phyloP scores from a whole-genome alignment of 2,888 invertebrate genomes.

The Apamea crenata region DNA sequence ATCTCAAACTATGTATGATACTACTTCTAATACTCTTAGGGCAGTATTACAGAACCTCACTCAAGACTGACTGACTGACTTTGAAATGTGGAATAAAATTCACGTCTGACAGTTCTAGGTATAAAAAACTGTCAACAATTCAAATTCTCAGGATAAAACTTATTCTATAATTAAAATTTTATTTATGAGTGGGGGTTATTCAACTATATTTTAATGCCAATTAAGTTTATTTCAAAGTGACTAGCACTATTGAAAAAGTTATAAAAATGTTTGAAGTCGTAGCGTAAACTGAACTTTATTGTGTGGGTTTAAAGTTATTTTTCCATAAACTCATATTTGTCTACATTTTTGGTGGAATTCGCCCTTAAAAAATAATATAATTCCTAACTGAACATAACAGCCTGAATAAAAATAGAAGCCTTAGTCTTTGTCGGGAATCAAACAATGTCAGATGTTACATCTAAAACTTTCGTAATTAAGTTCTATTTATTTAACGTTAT shows the following conservation, averaged over 20 bases:
- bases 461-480: not conserved
- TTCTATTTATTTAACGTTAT: conserved; percentile 8
- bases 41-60: no score
- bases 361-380: not conserved
- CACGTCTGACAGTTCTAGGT: not conserved
- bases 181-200: no score
- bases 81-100: not conserved
- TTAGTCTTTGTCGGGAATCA: not conserved
- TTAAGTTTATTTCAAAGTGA: no score
- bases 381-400: not conserved
- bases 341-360: not conserved
- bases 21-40: not conserved
- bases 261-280: no score
- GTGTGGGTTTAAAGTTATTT: no score
- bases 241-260: no score
- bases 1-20: no score
- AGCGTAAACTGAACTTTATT: no score
- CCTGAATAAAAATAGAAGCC: not conserved
- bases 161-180: not conserved
- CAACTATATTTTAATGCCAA: no score
- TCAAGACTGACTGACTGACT: no score
- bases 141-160: not conserved
- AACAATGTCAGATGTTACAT: no score
- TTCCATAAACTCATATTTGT: no score
- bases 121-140: not conserved